A percentile compares a stretch with the other conserved stretches of the same genome.
Conservation (phyloP, 2,113 vertebrate genomes). For the Colius striatus region DNA sequence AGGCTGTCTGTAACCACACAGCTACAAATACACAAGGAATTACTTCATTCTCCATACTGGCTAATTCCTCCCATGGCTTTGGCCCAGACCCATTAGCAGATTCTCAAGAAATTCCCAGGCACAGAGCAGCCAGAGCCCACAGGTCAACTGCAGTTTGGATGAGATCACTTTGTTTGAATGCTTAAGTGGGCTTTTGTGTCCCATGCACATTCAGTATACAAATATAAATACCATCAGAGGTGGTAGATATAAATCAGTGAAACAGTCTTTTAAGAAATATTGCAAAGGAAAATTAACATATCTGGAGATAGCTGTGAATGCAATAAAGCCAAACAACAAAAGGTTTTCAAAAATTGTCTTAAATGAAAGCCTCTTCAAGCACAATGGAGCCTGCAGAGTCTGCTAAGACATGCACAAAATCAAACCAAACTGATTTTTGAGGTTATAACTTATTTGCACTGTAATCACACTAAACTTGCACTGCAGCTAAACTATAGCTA, state of each 20-base stretch:
- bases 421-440: constrained; percentile 10
- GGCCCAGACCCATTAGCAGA: not conserved
- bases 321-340: not conserved
- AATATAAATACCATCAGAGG: not conserved
- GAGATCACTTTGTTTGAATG: not conserved
- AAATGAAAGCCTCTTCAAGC: not conserved
- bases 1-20: not conserved
- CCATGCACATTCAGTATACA: not conserved
- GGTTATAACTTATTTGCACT: not conserved
- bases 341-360: not conserved
- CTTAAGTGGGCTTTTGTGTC: not conserved
- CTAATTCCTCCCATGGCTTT: not conserved
- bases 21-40: not conserved
- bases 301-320: not conserved
- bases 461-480: not conserved
- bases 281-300: not conserved
- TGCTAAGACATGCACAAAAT: not conserved
- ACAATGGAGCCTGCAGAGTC: not conserved
- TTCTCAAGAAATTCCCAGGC: not conserved
- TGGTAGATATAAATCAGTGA: not conserved
- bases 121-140: not conserved
- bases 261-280: not conserved
- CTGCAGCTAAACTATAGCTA: not conserved
- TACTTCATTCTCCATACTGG: not conserved
- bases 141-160: not conserved